phyloP scores from a whole-genome alignment of 2,888 invertebrate genomes.

The Orthosia cruda region DNA sequence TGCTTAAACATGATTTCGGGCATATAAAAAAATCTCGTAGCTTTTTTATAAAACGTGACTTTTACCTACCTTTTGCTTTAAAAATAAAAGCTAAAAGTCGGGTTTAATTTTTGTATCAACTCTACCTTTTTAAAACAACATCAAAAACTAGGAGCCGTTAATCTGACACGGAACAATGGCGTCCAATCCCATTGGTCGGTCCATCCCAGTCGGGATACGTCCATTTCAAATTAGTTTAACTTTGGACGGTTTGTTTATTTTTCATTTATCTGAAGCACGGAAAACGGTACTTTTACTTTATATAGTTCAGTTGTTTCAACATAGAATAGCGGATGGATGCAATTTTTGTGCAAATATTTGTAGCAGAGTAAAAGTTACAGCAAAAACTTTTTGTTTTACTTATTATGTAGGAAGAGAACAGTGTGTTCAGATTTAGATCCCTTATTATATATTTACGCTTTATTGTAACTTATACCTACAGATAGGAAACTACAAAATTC shows the following conservation, averaged over 20 bases:
- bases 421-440: not conserved
- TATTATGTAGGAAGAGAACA: not conserved
- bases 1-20: no score
- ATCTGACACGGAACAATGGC: constrained; percentile 77
- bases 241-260: constrained; percentile 72
- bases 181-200: constrained; percentile 70
- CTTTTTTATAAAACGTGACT: not conserved
- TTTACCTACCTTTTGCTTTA: not conserved
- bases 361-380: not conserved
- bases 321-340: constrained; percentile 35
- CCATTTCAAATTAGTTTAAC: constrained; percentile 80
- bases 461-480: no score
- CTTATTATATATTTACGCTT: not conserved
- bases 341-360: constrained; percentile 43
- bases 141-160: constrained; percentile 66
- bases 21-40: not conserved
- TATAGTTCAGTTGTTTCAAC: constrained; percentile 52
- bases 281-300: constrained; percentile 53
- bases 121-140: constrained; percentile 29
- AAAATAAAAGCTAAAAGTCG: not conserved
- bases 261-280: constrained; percentile 65
- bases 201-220: constrained; percentile 64
- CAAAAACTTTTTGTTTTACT: not conserved
- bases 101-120: constrained; percentile 2
- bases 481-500: no score